phyloP scores from a whole-genome alignment of 2,797 vertebrate species.

The Fundulus diaphanus region DNA sequence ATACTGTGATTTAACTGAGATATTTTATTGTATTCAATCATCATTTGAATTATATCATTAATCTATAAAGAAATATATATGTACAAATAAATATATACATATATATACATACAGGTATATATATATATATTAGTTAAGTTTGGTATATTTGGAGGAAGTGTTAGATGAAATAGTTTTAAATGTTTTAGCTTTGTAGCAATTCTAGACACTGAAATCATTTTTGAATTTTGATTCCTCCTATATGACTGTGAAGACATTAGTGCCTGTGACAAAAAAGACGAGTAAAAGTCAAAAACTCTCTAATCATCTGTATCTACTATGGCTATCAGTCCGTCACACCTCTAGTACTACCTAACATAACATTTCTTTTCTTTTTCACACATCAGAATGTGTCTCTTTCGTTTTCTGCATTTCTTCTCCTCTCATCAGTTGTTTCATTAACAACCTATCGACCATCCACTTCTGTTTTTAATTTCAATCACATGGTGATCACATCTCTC shows the following conservation, averaged over 20 bases:
- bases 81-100: constrained; percentile 84
- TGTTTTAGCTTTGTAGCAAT: constrained; percentile 89
- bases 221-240: constrained; percentile 87
- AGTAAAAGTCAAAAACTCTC: constrained; percentile 82
- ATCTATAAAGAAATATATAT: constrained; percentile 86
- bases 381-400: constrained; percentile 50
- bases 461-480: constrained; percentile 33
- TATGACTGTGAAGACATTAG: constrained; percentile 91
- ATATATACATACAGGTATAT: constrained; percentile 79
- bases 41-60: constrained; percentile 84
- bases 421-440: constrained; percentile 38
- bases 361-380: constrained; percentile 48
- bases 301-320: constrained; percentile 82
- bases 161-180: constrained; percentile 88
- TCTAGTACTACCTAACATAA: constrained; percentile 79
- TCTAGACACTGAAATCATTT: constrained; percentile 86
- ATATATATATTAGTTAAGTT: constrained; percentile 86
- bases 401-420: constrained; percentile 55
- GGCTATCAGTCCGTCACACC: constrained; percentile 78
- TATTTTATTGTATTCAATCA: constrained; percentile 87
- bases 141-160: constrained; percentile 88
- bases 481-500: constrained; percentile 45
- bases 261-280: constrained; percentile 88
- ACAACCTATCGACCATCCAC: constrained; percentile 39
- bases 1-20: constrained; percentile 87